Base-by-base conservation (phyloP, 2,888 invertebrate species). In the Lamellibrachia columna region DNA sequence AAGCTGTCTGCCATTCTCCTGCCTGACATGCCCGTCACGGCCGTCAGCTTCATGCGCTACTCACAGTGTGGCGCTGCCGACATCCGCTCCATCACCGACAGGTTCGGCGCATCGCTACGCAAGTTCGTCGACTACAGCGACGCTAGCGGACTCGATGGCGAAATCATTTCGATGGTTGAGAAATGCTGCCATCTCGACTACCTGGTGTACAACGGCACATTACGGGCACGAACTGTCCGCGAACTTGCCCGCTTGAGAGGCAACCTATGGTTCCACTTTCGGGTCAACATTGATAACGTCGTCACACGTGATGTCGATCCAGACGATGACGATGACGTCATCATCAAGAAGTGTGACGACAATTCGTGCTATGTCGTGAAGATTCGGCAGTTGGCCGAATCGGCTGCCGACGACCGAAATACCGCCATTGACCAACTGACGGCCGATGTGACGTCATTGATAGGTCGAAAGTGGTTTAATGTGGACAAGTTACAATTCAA, bases 1-100 rank as follows among this genome's bases (percentile, higher is more conserved):
- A 95, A 95, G 52, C 92, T 95, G 7, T 94, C 94, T 28, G 94
- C 94, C 92, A 92, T 96, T 92, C 92, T 95, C 40, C 94, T 94
- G 92, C 95, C 95, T n/a, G 95, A 95, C 52, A 94, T 95, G 7
- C 95, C 95, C 0, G 92, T 95, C 11, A 92, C 93, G 1, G 92
- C 94, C 0, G 40, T 95, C 22, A 94, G 93, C 1, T 95, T 95
- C 92, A 94, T 95, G 93, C 93, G 94, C 53, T 95, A 95, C 93
- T 94, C 95, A 0, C 92, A 93, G 28, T 94, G 95, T 93, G 94
- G 95, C 28, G 92, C 92, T 6, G 92, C 94, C 6, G 92, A 95
- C 52, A 90, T 96, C 4, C 90, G 92, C 0, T 93, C 93, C 15
- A 8, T 96, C 7, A 92, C 93, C 7, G 94, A 94, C 6, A 95